A percentile compares a stretch with the other conserved stretches of the same genome.
Evolutionary conservation across 2,888 invertebrate genomes (phyloP).

Genomic region (Drosophila mayaguana): DNA sequence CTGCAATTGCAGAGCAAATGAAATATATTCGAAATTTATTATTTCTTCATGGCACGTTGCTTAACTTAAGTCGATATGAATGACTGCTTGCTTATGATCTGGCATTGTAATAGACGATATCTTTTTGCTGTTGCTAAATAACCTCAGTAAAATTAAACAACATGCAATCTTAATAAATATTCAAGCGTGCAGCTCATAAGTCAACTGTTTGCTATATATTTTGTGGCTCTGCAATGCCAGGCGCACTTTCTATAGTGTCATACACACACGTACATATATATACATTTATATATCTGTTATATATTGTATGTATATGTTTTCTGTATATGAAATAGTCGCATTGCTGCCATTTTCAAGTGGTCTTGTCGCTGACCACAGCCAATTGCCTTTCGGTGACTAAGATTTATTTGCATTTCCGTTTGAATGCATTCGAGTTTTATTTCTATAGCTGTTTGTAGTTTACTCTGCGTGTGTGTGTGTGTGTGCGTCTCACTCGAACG

Average conservation of each 20-base stretch:
- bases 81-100: conserved; percentile 14
- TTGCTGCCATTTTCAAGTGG: conserved; percentile 36
- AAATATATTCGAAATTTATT: conserved; percentile 14
- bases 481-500: conserved; percentile 16
- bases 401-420: conserved; percentile 75
- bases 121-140: conserved; percentile 25
- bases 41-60: not conserved
- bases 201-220: conserved; percentile 26
- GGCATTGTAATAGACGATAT: conserved; percentile 16
- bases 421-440: conserved; percentile 73
- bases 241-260: not conserved
- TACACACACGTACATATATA: not conserved
- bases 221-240: not conserved
- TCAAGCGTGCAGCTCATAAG: conserved; percentile 28
- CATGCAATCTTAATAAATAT: conserved; percentile 42
- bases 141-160: conserved; percentile 23
- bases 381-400: conserved; percentile 75
- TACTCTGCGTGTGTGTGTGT: conserved; percentile 23
- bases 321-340: conserved; percentile 17
- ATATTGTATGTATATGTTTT: not conserved
- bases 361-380: conserved; percentile 64
- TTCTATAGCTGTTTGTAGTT: conserved; percentile 41
- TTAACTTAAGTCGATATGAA: conserved; percentile 7
- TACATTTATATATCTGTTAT: not conserved
- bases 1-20: not conserved